A percentile compares a stretch with the other conserved stretches of the same genome.
These are phyloP conservation scores for Leptopilina syphax DNA, from an alignment of 2,888 invertebrate species.

Conservation along the genomic window DNA sequence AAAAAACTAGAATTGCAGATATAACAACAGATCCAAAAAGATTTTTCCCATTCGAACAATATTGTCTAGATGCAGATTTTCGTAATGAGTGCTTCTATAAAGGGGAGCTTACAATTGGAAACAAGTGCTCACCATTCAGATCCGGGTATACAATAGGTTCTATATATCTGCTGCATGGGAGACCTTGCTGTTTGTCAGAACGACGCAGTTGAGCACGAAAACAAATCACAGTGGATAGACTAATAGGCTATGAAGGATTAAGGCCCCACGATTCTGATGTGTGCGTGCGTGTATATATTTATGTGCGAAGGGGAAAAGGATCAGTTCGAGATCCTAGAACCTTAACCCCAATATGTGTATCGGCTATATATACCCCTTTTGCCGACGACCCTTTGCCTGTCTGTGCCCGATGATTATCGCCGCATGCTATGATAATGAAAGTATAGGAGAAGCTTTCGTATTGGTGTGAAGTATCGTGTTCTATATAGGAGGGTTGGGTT, in stretches of 20 bases:
- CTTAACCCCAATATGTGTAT: conserved; percentile 56
- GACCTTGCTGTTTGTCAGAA: conserved; percentile 34
- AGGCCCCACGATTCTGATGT: conserved; percentile 1
- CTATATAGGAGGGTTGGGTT: conserved; percentile 15
- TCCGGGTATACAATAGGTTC: background rate
- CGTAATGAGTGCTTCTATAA: conserved; percentile 4
- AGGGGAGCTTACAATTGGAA: conserved; percentile 8
- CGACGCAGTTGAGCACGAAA: conserved; percentile 33
- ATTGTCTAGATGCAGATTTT: background rate
- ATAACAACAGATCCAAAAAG: background rate
- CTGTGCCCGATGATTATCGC: conserved; percentile 71
- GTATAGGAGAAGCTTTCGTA: conserved; percentile 62
- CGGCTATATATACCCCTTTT: conserved; percentile 55
- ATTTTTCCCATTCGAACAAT: background rate
- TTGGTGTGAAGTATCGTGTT: conserved; percentile 54
- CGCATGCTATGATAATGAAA: conserved; percentile 71
- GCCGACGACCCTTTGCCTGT: conserved; percentile 55
- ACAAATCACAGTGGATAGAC: conserved; percentile 40
- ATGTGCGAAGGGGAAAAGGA: background rate
- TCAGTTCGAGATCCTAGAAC: conserved; percentile 50
- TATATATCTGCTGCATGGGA: background rate
- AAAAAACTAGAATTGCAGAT: too few species aligned
- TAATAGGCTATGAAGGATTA: conserved; percentile 41
- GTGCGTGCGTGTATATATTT: background rate
- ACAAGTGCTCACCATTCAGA: conserved; percentile 21